Evolutionary conservation across 2,113 vertebrate genomes (phyloP).

Genomic region (Canis aureus): DNA sequence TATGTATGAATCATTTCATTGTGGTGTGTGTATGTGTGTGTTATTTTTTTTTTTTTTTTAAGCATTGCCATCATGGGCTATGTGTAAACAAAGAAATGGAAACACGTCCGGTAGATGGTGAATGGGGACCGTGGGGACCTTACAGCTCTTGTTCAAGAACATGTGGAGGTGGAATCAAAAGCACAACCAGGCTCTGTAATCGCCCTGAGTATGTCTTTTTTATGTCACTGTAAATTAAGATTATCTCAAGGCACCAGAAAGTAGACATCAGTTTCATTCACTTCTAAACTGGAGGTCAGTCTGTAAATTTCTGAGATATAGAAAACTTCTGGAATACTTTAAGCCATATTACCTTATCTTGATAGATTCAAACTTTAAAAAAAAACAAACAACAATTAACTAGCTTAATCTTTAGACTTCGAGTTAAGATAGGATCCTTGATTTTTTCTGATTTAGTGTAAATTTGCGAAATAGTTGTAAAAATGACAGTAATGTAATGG

Average conservation of each 20-base stretch:
- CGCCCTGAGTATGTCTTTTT: constrained; percentile 93
- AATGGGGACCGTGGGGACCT: constrained; percentile 97
- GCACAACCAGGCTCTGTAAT: constrained; percentile 93
- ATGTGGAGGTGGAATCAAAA: constrained; percentile 97
- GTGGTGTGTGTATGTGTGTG: background rate
- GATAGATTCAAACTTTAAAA: background rate
- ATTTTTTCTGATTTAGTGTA: background rate
- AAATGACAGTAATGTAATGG: background rate
- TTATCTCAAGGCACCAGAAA: constrained; percentile 55
- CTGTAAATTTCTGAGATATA: constrained; percentile 50
- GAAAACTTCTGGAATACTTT: constrained; percentile 44
- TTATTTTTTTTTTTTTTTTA: constrained; percentile 67
- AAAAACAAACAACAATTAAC: background rate
- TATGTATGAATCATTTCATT: background rate
- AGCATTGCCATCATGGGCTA: constrained; percentile 96
- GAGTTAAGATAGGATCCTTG: background rate
- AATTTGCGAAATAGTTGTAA: background rate
- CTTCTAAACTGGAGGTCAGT: constrained; percentile 58
- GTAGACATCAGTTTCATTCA: constrained; percentile 57
- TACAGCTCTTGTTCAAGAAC: constrained; percentile 95
- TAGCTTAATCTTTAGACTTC: background rate
- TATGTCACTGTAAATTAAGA: constrained; percentile 78
- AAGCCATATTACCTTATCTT: constrained; percentile 16
- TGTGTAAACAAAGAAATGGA: constrained; percentile 96
- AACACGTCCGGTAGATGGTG: constrained; percentile 93